Conservation (phyloP, 53 echinoderm and acorn worm genomes). For the Actinopyga echinites region DNA sequence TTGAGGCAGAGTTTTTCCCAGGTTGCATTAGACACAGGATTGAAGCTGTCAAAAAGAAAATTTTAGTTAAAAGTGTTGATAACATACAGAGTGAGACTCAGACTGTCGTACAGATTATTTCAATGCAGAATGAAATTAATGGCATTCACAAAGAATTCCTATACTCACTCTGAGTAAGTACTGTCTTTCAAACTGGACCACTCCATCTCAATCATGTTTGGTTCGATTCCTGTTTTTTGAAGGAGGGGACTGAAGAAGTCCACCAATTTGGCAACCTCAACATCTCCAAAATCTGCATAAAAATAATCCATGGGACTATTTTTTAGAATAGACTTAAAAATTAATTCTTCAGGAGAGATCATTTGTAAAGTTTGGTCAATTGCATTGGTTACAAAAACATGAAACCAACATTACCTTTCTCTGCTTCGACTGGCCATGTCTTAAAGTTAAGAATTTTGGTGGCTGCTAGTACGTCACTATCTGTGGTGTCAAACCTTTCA, state of each 20-base stretch:
- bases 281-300: not conserved
- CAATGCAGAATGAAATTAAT: not conserved
- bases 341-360: too few relatives aligned
- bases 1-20: not conserved
- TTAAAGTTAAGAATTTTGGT: not conserved
- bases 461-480: not conserved
- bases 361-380: too few relatives aligned
- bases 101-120: not conserved
- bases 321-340: not conserved
- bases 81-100: too few relatives aligned
- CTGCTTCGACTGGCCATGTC: not conserved
- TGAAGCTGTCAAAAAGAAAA: not conserved
- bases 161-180: not conserved
- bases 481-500: not conserved
- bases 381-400: too few relatives aligned
- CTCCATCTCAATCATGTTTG: constrained; percentile 1
- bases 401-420: too few relatives aligned
- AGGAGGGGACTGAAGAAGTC: not conserved
- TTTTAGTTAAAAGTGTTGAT: not conserved
- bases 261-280: not conserved
- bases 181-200: not conserved
- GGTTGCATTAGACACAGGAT: not conserved
- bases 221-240: not conserved
- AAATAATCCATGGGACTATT: not conserved
- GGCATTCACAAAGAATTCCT: not conserved